Evolutionary conservation across 2,797 vertebrate species (phyloP), one percentile per base, ranked within the genome.

Genomic region (Gadopsis bispinosus): DNA sequence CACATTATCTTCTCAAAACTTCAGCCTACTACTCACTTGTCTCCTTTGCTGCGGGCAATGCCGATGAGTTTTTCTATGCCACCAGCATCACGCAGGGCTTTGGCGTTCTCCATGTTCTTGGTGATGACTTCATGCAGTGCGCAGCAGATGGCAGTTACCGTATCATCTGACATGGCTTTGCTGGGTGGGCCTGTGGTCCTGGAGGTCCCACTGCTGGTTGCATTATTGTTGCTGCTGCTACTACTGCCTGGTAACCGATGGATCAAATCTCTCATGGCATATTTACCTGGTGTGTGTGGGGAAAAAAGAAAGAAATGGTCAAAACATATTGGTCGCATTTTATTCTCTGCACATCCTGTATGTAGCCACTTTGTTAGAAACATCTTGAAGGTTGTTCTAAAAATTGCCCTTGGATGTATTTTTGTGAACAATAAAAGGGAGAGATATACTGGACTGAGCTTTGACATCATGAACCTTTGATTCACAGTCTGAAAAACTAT

Each of bases 31-130:
- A 91, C 98, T 87, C 94, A 99, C 98, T 99, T 99, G 92, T 99
- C 98, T 96, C 98, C 98, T 96, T 99, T 99, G 96, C 98, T 99
- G 91, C 98, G 97, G 79, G 98, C 98, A 80, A 99, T 98, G 94
- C 98, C 96, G 56, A 99, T 98, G 88, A 99, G 94, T 93, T 99
- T 99, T 92, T 99, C 98, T 35, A 99, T 99, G 90, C 98, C 98
- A 0, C 98, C 98, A 2, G 98, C 97, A 41, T 99, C 98, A 54
- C 98, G 95, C 90, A 99, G 96, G 91, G 98, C 98, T 95, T 99
- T 99, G 95, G 98, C 96, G 22, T 99, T 99, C 95, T 99, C 98
- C 98, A 99, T 99, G 93, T 99, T 99, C 95, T 99, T 99, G 90
- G 98, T 99, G 93, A 99, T 99, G 93, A 99, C 98, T 93, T 99